Evolutionary conservation across 2,888 invertebrate species (phyloP).

Genomic region (Aleiodes leptofemur): DNA sequence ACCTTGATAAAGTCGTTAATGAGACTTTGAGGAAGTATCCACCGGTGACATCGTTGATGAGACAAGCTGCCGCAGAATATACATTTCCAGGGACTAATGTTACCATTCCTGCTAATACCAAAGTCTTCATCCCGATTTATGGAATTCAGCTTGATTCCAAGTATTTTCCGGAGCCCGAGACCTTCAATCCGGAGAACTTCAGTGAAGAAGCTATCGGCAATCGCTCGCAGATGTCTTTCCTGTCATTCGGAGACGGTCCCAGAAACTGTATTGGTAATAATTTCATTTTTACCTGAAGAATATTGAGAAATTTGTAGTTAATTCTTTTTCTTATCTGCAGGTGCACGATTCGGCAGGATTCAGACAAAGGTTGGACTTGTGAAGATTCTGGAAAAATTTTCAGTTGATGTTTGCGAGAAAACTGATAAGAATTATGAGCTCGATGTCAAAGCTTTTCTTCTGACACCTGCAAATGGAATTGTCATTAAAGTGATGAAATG

Average conservation of each 20-base stretch:
- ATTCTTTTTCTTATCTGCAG: not conserved
- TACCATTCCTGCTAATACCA: constrained; percentile 55
- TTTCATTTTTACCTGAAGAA: not conserved
- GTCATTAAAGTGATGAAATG: not conserved
- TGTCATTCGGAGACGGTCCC: constrained; percentile 69
- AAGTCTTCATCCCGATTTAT: constrained; percentile 58
- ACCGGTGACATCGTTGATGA: constrained; percentile 66
- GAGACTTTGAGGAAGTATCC: constrained; percentile 76
- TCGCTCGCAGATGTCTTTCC: constrained; percentile 60
- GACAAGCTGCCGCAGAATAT: constrained; percentile 61
- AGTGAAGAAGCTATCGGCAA: constrained; percentile 54
- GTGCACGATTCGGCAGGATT: constrained; percentile 8
- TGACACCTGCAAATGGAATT: constrained; percentile 10
- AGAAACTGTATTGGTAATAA: constrained; percentile 68
- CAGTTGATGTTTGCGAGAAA: constrained; percentile 17
- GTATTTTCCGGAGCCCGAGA: constrained; percentile 64
- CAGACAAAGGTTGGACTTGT: constrained; percentile 13
- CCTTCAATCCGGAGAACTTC: constrained; percentile 66
- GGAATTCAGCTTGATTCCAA: constrained; percentile 60
- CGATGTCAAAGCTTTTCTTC: not conserved
- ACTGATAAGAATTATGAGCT: constrained; percentile 10
- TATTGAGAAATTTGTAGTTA: not conserved
- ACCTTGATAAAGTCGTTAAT: constrained; percentile 72
- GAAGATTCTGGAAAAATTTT: constrained; percentile 10
- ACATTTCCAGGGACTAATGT: constrained; percentile 59